phyloP scores from a whole-genome alignment of 2,888 invertebrate genomes.

The Gonocerus acuteangulatus region DNA sequence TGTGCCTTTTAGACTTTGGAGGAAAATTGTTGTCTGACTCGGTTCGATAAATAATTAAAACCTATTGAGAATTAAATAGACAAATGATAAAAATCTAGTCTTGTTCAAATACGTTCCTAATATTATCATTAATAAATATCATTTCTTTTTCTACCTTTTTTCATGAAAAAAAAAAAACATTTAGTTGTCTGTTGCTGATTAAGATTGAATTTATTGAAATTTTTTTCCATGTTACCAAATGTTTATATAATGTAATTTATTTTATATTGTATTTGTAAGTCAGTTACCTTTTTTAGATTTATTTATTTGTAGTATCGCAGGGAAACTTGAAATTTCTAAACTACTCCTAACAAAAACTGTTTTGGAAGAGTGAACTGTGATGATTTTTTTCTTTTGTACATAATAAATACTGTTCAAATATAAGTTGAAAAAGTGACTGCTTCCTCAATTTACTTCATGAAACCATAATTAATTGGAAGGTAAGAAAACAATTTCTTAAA shows the following conservation, averaged over 20 bases:
- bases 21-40: conserved; percentile 20
- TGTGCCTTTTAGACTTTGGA: conserved; percentile 22
- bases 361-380: not conserved
- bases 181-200: conserved; percentile 20
- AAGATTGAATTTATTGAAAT: conserved; percentile 36
- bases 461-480: no score
- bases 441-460: no score
- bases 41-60: not conserved
- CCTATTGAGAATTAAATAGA: not conserved
- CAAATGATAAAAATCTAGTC: conserved; percentile 24
- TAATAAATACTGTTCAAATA: not conserved
- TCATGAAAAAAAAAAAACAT: not conserved
- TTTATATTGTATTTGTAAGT: conserved; percentile 16
- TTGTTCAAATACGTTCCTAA: conserved; percentile 27
- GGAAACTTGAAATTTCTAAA: not conserved
- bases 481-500: no score
- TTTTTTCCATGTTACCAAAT: conserved; percentile 34
- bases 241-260: conserved; percentile 25
- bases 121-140: conserved; percentile 14
- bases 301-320: conserved; percentile 4
- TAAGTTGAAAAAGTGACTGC: no score
- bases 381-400: not conserved
- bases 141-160: not conserved
- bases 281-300: conserved; percentile 17
- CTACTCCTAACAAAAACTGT: not conserved